phyloP scores from a whole-genome alignment of 2,113 vertebrate genomes.

The Prietella phreatophila region DNA sequence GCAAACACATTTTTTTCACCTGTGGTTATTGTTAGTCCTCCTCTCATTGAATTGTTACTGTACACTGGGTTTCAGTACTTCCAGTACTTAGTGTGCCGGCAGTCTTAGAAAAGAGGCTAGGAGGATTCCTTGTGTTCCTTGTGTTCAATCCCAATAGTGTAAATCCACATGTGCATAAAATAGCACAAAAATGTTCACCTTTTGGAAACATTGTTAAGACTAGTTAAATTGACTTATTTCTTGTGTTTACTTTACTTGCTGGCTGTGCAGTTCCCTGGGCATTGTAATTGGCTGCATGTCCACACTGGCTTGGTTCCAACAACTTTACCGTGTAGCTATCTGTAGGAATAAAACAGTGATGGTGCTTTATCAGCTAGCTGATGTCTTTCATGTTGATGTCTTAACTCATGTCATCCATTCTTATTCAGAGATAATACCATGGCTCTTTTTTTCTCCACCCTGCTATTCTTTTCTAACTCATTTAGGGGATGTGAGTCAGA shows the following conservation, averaged over 20 bases:
- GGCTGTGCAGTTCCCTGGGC: neutral
- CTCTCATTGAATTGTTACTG: neutral
- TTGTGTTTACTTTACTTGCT: neutral
- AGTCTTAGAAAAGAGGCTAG: neutral
- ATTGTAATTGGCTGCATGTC: neutral
- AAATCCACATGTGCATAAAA: neutral
- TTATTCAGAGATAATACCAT: constrained; percentile 44
- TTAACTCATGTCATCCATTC: constrained; percentile 48
- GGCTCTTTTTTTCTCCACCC: constrained; percentile 33
- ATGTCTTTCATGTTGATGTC: constrained; percentile 31
- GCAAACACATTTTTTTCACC: neutral
- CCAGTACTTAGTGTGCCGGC: neutral
- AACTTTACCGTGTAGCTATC: neutral
- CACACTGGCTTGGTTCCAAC: neutral
- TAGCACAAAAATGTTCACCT: neutral
- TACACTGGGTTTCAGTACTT: neutral
- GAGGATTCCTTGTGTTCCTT: neutral
- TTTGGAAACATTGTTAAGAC: neutral
- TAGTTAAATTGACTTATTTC: neutral
- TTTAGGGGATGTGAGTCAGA: constrained; percentile 53
- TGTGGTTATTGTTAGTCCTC: neutral
- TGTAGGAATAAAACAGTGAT: neutral
- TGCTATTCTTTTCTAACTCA: constrained; percentile 57
- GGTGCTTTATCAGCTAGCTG: neutral
- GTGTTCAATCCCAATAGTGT: neutral